phyloP scores from a whole-genome alignment of 1,140 invertebrate species.

The Pseudachorutes palmiensis region DNA sequence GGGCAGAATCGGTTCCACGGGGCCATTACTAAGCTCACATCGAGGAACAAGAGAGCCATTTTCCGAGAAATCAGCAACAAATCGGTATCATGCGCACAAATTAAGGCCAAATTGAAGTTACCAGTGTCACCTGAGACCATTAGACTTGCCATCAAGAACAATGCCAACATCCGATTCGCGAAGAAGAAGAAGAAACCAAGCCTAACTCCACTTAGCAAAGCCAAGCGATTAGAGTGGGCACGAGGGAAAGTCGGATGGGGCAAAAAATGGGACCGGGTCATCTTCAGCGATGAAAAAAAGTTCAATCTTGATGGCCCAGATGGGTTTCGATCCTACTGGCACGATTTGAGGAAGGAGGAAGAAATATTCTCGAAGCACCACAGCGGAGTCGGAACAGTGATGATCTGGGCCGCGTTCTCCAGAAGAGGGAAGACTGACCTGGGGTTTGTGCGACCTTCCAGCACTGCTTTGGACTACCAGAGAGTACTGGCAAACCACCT shows the following conservation, averaged over 20 bases:
- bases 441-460: background rate
- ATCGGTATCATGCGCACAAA: background rate
- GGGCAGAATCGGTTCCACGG: too few species aligned
- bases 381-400: slow-evolving; percentile 15
- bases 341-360: slow-evolving; percentile 16
- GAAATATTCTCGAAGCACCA: slow-evolving; percentile 20
- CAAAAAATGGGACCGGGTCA: slow-evolving; percentile 11
- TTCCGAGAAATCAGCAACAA: background rate
- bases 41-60: slow-evolving; percentile 11
- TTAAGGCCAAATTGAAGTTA: background rate
- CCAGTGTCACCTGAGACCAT: slow-evolving; percentile 6
- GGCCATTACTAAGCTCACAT: too few species aligned
- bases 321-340: slow-evolving; percentile 16
- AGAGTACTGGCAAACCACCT: slow-evolving; percentile 12
- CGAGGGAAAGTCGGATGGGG: slow-evolving; percentile 4
- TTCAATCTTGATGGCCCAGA: slow-evolving; percentile 24
- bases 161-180: background rate
- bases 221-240: background rate
- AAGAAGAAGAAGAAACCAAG: slow-evolving; percentile 13
- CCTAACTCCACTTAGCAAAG: background rate
- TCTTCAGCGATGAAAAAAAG: slow-evolving; percentile 24
- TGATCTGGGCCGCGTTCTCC: slow-evolving; percentile 24
- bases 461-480: slow-evolving; percentile 11
- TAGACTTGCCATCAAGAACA: background rate
- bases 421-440: slow-evolving; percentile 1